Evolutionary conservation across 2,797 vertebrate species (phyloP).

Genomic region (Otus scops): DNA sequence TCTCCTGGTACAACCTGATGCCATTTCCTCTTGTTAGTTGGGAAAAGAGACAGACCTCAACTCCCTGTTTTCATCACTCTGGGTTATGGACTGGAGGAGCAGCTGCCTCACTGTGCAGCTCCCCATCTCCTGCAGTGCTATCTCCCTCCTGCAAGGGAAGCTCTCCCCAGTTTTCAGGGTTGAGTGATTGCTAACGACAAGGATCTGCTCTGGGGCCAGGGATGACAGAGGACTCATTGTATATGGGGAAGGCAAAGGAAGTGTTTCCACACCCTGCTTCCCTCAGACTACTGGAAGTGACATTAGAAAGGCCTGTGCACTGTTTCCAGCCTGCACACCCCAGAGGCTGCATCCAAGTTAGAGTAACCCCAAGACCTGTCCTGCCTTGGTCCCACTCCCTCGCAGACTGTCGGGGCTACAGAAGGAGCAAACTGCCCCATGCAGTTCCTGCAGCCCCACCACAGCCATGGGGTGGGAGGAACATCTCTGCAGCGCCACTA

Average conservation of each 20-base stretch:
- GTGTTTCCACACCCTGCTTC: background rate
- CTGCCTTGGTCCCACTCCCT: background rate
- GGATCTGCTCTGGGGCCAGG: background rate
- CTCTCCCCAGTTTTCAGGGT: background rate
- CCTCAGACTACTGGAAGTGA: background rate
- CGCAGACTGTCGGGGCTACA: background rate
- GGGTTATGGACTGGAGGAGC: background rate
- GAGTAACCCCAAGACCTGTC: background rate
- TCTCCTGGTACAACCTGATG: background rate
- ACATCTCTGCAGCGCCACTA: background rate
- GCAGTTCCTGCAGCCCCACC: background rate
- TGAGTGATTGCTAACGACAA: fast-evolving
- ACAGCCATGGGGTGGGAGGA: fast-evolving
- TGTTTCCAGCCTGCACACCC: background rate
- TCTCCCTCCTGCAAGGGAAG: background rate
- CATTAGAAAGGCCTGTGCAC: background rate
- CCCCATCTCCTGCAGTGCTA: fast-evolving
- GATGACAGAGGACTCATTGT: background rate
- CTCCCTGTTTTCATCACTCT: background rate
- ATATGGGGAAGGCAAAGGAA: background rate
- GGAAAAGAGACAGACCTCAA: background rate
- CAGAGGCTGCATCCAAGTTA: background rate
- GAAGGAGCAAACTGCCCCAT: background rate
- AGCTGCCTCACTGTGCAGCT: background rate
- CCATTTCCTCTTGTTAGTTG: background rate